phyloP scores from a whole-genome alignment of 2,797 vertebrate genomes.

The Pelobates cultripes region DNA sequence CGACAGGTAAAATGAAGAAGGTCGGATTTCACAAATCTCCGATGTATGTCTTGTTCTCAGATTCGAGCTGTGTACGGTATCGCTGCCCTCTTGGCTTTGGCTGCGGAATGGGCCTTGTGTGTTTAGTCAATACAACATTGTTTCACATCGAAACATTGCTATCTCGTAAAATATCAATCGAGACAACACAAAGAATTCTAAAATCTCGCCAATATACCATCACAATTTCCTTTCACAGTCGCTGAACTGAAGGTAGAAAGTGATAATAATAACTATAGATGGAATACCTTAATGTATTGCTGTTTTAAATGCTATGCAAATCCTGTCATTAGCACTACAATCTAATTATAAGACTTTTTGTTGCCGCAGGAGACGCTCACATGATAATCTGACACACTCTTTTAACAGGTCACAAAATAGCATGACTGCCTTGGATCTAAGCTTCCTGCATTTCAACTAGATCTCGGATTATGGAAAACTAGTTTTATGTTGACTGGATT shows the following conservation, averaged over 20 bases:
- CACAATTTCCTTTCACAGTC: not conserved
- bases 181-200: too few relatives aligned
- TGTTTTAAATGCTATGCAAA: not conserved
- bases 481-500: too few relatives aligned
- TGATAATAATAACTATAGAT: not conserved
- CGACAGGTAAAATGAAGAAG: slow-evolving; percentile 17
- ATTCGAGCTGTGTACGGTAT: not conserved
- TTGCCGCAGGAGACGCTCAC: not conserved
- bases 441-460: not conserved
- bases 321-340: slow-evolving; percentile 1
- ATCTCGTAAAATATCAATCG: not conserved
- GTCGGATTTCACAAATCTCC: slow-evolving; percentile 13
- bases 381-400: not conserved
- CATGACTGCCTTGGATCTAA: not conserved
- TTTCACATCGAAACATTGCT: not conserved
- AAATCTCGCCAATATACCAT: not conserved
- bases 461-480: not conserved
- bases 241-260: not conserved
- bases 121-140: not conserved
- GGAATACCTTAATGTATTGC: not conserved
- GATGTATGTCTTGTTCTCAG: not conserved
- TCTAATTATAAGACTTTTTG: not conserved
- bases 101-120: not conserved
- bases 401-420: not conserved
- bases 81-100: not conserved